A percentile compares a stretch with the other conserved stretches of the same genome.
Conservation (phyloP, 2,888 invertebrate genomes). For the Brenthis hecate region DNA sequence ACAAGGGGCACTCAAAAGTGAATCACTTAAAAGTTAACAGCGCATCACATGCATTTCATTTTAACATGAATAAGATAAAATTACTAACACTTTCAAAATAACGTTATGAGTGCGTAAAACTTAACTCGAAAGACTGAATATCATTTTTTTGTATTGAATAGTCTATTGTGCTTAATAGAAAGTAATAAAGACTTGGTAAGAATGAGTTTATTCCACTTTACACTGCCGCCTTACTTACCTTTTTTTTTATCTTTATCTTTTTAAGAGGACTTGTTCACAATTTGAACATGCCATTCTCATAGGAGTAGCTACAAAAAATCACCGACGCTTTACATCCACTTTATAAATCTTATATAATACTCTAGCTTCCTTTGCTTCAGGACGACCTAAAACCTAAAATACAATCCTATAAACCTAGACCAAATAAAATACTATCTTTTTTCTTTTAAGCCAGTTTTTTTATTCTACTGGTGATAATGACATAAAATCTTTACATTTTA, state of each 20-base stretch:
- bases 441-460: too few relatives aligned
- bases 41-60: constrained; percentile 21
- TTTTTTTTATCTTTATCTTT: too few relatives aligned
- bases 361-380: background rate
- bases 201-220: constrained; percentile 18
- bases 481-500: too few relatives aligned
- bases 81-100: constrained; percentile 25
- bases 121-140: constrained; percentile 32
- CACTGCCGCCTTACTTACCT: background rate
- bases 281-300: too few relatives aligned
- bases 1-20: constrained; percentile 17
- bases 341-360: background rate
- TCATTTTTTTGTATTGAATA: constrained; percentile 25
- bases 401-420: background rate
- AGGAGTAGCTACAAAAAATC: too few relatives aligned
- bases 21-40: constrained; percentile 27
- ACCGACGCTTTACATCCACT: too few relatives aligned
- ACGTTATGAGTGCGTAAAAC: constrained; percentile 31
- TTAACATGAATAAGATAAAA: constrained; percentile 33
- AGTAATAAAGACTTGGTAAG: constrained; percentile 22
- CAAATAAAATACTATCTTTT: too few relatives aligned
- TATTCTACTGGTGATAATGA: too few relatives aligned
- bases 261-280: too few relatives aligned
- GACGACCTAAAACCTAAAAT: background rate
- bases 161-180: constrained; percentile 31